Base-by-base conservation (phyloP, 2,797 vertebrate species). In the Argya squamiceps region DNA sequence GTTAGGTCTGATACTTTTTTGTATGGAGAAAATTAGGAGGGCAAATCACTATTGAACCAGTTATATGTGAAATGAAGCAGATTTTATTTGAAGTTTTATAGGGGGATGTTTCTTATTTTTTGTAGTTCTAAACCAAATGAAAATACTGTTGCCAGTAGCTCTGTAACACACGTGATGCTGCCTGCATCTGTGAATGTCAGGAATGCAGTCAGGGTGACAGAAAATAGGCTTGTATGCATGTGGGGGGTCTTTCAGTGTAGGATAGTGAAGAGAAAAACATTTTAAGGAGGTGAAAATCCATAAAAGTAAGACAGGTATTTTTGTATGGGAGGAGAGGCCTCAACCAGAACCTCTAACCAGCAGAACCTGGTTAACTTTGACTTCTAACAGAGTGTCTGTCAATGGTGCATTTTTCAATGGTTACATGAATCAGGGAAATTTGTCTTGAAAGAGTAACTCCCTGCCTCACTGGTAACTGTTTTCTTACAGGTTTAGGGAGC, bases 141-240 rank as follows among this genome's bases (percentile, higher is more conserved):
- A 92, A 88, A 56, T 27, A 7, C 32, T 47, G 10, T 69, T 8
- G 4, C 7, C 2, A 30, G 3, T 11, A 79, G 32, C 49, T 84
- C 29, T 62, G 44, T 68, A 64, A 37, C 19, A 49, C 20, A 67
- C 27, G 1, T 7, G 30, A 34, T 84, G 15, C 55, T 62, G 27
- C 39, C 39, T 49, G 2, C 32, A 58, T 49, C 30, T 80, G 39
- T 30, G 46, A 52, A 60, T 9, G 6, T n/a, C 39, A 62, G 55
- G 55, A 83, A n/a, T 67, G 62, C 11, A 21, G 21, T 36, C 41
- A 65, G 37, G 22, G 19, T 15, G 50, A 24, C 19, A 37, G 44
- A 27, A 63, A 63, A 8, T 11, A n/a, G n/a, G 41, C 37, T 81
- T 0, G 0, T 21, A 15, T 7, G 11, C 26, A 15, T 46, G 7